Percentiles rank a stretch among this genome's conserved stretches.
Evolutionary conservation across 2,113 vertebrate genomes (phyloP).

Genomic region (Lagopus muta): DNA sequence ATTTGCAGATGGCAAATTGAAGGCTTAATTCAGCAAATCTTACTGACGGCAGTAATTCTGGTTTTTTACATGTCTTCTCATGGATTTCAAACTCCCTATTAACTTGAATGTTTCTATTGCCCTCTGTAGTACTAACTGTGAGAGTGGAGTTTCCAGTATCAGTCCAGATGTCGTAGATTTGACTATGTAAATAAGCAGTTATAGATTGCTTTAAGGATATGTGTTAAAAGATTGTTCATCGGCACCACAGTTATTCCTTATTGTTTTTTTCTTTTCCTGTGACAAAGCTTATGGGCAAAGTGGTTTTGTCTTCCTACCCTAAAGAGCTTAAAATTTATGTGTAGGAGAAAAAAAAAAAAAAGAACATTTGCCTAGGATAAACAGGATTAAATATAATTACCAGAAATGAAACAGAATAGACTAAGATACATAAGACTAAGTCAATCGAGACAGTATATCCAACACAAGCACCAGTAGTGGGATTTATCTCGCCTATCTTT

Average conservation of each 20-base stretch:
- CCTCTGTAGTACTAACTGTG: background rate
- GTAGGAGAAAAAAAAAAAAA: background rate
- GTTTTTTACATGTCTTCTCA: background rate
- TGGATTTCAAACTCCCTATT: background rate
- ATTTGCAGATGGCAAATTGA: slow-evolving; percentile 33
- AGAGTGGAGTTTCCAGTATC: background rate
- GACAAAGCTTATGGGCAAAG: background rate
- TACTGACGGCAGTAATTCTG: slow-evolving; percentile 5
- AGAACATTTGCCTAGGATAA: background rate
- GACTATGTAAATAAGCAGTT: background rate
- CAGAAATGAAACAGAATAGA: background rate
- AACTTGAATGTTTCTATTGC: background rate
- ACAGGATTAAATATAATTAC: background rate
- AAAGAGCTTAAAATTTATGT: background rate
- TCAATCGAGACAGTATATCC: background rate
- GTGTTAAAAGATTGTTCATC: background rate
- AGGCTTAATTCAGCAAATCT: slow-evolving; percentile 28
- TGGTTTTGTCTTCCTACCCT: background rate
- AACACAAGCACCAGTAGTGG: rapidly evolving
- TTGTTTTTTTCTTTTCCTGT: background rate
- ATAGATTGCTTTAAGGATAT: background rate
- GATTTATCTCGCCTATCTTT: background rate
- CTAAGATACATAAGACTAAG: background rate
- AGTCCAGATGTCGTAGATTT: background rate
- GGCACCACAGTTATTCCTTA: background rate